Conservation (phyloP, 2,888 invertebrate genomes). For the Pollenia labialis region DNA sequence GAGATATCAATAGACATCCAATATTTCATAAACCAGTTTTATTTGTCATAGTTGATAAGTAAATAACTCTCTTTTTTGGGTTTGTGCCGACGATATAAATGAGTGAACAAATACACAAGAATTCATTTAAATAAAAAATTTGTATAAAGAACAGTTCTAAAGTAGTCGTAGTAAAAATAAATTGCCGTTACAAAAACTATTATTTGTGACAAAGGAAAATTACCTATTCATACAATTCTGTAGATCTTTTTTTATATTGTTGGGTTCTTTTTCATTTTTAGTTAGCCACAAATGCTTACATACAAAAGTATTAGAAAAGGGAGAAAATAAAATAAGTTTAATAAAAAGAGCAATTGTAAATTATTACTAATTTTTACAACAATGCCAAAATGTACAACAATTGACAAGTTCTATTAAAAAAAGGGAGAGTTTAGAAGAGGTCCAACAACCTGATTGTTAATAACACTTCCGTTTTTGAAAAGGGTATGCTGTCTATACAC, state of each 20-base stretch:
- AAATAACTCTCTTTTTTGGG: neutral
- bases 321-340: neutral
- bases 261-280: slow-evolving; percentile 21
- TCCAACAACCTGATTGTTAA: slow-evolving; percentile 36
- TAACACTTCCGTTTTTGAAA: slow-evolving; percentile 69
- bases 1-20: no score
- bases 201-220: slow-evolving; percentile 68
- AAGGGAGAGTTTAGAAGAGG: slow-evolving; percentile 27
- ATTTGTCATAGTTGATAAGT: neutral
- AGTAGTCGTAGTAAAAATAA: slow-evolving; percentile 62
- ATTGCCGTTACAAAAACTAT: slow-evolving; percentile 68
- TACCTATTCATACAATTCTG: slow-evolving; percentile 58
- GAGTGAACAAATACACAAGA: neutral
- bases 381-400: slow-evolving; percentile 45
- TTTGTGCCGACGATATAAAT: slow-evolving; percentile 17
- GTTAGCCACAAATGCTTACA: slow-evolving; percentile 38
- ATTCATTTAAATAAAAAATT: slow-evolving; percentile 26
- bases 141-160: slow-evolving; percentile 30
- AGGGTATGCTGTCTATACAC: neutral
- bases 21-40: no score
- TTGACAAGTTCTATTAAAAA: slow-evolving; percentile 41
- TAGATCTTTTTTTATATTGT: slow-evolving; percentile 37
- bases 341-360: slow-evolving; percentile 2
- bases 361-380: slow-evolving; percentile 59
- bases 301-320: slow-evolving; percentile 2